Evolutionary conservation across 2,888 invertebrate species (phyloP).

Genomic region (Drosophila yooni): DNA sequence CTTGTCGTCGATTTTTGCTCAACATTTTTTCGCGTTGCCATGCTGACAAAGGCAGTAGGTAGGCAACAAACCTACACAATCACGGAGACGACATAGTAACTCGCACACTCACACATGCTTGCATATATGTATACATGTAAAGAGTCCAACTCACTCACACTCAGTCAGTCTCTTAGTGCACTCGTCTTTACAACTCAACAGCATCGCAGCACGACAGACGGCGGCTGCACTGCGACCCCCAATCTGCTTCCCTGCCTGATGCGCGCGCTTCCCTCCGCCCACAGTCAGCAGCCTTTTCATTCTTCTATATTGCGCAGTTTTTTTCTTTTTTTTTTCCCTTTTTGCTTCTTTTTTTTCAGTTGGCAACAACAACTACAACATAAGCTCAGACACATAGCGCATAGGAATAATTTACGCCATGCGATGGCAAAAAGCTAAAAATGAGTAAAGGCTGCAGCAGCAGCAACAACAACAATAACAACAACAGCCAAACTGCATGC

Average conservation of each 20-base stretch:
- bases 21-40: slow-evolving; percentile 57
- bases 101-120: slow-evolving; percentile 12
- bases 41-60: slow-evolving; percentile 26
- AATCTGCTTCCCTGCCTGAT: slow-evolving; percentile 44
- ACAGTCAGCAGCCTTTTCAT: slow-evolving; percentile 61
- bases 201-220: slow-evolving; percentile 40
- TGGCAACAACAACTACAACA: slow-evolving; percentile 55
- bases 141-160: slow-evolving; percentile 10
- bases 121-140: neutral
- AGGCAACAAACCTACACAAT: slow-evolving; percentile 23
- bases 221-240: slow-evolving; percentile 64
- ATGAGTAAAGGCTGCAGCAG: slow-evolving; percentile 68
- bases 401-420: slow-evolving; percentile 79
- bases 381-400: slow-evolving; percentile 57
- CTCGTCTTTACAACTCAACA: slow-evolving; percentile 70
- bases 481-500: slow-evolving; percentile 32
- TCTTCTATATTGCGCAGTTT: slow-evolving; percentile 59
- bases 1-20: slow-evolving; percentile 49
- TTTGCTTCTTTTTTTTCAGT: slow-evolving; percentile 39
- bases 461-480: slow-evolving; percentile 26
- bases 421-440: slow-evolving; percentile 76
- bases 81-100: slow-evolving; percentile 12
- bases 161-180: slow-evolving; percentile 41
- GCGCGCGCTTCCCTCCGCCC: slow-evolving; percentile 34
- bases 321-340: slow-evolving; percentile 24